Conservation (phyloP, 2,113 vertebrate genomes). For the Formicarius rufipectus region DNA sequence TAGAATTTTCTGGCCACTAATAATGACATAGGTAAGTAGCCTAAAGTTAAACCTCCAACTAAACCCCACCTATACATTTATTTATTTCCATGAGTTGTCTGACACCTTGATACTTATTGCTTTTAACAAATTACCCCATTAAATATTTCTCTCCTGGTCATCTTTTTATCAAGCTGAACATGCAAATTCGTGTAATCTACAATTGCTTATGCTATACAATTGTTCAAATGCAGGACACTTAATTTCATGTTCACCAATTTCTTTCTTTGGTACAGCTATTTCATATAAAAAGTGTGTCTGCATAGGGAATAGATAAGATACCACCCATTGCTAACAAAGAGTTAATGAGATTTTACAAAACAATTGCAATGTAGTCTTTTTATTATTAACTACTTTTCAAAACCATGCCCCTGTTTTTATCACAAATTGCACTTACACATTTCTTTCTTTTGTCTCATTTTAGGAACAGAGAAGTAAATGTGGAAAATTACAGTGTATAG, state of each 20-base stretch:
- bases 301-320: background rate
- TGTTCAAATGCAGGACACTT: background rate
- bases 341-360: background rate
- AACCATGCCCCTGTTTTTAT: background rate
- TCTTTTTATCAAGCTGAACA: background rate
- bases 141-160: background rate
- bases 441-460: background rate
- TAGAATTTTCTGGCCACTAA: background rate
- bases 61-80: background rate
- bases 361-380: background rate
- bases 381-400: background rate
- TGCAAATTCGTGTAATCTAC: background rate
- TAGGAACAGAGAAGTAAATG: background rate
- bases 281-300: background rate
- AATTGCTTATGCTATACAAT: background rate
- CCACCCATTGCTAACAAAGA: background rate
- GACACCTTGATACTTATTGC: background rate
- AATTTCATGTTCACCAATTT: background rate
- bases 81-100: background rate
- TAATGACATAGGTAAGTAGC: background rate
- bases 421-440: background rate
- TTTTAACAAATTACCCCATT: background rate
- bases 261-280: background rate
- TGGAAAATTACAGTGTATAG: background rate
- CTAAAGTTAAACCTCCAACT: background rate